Evolutionary conservation across 2,888 invertebrate species (phyloP).

Genomic region (Teleogryllus oceanicus): DNA sequence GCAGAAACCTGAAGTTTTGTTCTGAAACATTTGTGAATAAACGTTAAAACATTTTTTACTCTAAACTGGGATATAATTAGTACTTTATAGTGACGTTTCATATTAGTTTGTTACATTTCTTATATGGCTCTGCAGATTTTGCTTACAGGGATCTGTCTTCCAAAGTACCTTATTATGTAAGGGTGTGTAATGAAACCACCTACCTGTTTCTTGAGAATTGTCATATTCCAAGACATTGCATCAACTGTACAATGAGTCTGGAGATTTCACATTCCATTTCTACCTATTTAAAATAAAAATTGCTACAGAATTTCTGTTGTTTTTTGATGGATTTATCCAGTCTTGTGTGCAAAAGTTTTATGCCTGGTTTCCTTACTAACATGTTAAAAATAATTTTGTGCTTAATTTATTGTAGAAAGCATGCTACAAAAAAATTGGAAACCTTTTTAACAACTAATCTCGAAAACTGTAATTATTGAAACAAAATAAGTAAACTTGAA

Average conservation of each 20-base stretch:
- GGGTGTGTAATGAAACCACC: neutral
- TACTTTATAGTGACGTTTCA: neutral
- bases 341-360: too few relatives aligned
- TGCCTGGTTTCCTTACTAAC: too few relatives aligned
- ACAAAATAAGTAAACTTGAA: too few relatives aligned
- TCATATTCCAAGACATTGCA: neutral
- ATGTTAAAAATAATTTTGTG: too few relatives aligned
- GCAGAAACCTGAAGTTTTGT: too few relatives aligned
- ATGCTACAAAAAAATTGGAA: too few relatives aligned
- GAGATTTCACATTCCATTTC: constrained; percentile 12
- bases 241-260: neutral
- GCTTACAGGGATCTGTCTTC: constrained; percentile 6
- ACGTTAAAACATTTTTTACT: too few relatives aligned
- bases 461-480: too few relatives aligned
- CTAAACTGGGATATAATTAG: too few relatives aligned
- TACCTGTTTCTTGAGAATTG: neutral
- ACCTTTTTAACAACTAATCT: too few relatives aligned
- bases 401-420: too few relatives aligned
- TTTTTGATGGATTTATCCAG: constrained; percentile 2
- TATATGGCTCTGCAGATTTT: neutral
- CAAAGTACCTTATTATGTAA: neutral
- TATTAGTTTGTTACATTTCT: neutral
- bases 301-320: neutral
- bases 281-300: constrained; percentile 9
- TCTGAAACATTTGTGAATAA: too few relatives aligned